Evolutionary conservation across 2,113 vertebrate species (phyloP).

Genomic region (Notechis scutatus): DNA sequence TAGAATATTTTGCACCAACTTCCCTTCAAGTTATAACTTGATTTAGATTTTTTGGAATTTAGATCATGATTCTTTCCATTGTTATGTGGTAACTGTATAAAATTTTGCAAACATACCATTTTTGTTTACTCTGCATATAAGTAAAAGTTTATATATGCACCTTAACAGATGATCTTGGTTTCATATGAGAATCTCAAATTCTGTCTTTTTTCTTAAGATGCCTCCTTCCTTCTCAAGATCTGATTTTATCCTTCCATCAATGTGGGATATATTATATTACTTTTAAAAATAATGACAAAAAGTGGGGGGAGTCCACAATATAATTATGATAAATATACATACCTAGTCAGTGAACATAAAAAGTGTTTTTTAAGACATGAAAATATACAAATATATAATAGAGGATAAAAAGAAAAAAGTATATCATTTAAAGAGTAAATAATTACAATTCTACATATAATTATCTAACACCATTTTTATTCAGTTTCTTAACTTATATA

Average conservation of each 20-base stretch:
- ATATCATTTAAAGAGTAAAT: too few relatives aligned
- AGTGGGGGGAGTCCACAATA: rapidly evolving
- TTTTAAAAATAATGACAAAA: too few relatives aligned
- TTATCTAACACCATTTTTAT: too few relatives aligned
- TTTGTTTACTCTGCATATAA: neutral
- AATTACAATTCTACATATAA: too few relatives aligned
- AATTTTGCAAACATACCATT: neutral
- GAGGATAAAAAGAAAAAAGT: too few relatives aligned
- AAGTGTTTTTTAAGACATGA: too few relatives aligned
- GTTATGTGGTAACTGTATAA: neutral
- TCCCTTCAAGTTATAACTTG: neutral
- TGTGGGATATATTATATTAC: too few relatives aligned
- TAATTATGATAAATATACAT: too few relatives aligned
- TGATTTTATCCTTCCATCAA: neutral
- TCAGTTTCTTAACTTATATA: too few relatives aligned
- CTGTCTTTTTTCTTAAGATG: neutral
- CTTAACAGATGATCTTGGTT: neutral
- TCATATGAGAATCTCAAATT: neutral
- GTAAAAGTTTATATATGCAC: neutral
- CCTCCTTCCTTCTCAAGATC: neutral
- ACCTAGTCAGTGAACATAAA: too few relatives aligned
- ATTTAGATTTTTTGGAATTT: neutral
- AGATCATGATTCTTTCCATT: neutral
- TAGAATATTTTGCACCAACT: neutral
- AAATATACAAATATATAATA: too few relatives aligned